Base-by-base conservation (phyloP, 2,888 invertebrate species). In the Synergus laeviventris region DNA sequence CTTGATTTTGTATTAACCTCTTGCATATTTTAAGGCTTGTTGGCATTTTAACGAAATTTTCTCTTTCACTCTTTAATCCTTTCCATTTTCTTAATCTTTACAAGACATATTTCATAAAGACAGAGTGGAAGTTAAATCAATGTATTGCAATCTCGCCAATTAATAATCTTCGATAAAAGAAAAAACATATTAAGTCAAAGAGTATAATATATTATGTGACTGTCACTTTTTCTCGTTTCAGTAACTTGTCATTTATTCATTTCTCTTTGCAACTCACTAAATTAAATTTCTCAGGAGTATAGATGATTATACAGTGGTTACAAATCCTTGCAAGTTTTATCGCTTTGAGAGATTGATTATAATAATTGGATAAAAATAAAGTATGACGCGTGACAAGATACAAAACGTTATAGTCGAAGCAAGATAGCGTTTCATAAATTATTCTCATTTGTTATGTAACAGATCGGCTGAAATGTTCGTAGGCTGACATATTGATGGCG, bases 351-450 rank as follows among this genome's bases (percentile, higher is more conserved):
- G 76, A 83, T 81, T 79, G 75, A 78, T 82, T 83, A n/a, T n/a
- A n/a, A n/a, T n/a, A 80, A 83, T 81, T 80, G 77, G 79, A 79
- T 64, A 78, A 78, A 79, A 79, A 83, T 81, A 78, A 79, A 39
- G 16, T 42, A 36, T 39, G 74, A 74, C 56, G 18, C n/a, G 38
- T 62, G 36, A 62, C 39, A 59, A 59, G 59, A 36, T 36, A 62
- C 62, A 31, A 31, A 31, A 60, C 24, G 18, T 38, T 64, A 7
- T 12, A 56, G 59, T 64, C 38, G 14, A 39, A 64, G 39, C 12
- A 38, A 59, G 24, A 59, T 59, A 24, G 12, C 1, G n/a, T 24
- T 56, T 74, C 45, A 42, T 74, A 59, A 56, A 18, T 56, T 74
- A 24, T 73, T 74, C n/a, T n/a, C n/a, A n/a, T n/a, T n/a, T n/a